Percentiles rank a stretch among this genome's conserved stretches.
Conservation (phyloP, 2,888 invertebrate genomes). For the Panopea generosa region DNA sequence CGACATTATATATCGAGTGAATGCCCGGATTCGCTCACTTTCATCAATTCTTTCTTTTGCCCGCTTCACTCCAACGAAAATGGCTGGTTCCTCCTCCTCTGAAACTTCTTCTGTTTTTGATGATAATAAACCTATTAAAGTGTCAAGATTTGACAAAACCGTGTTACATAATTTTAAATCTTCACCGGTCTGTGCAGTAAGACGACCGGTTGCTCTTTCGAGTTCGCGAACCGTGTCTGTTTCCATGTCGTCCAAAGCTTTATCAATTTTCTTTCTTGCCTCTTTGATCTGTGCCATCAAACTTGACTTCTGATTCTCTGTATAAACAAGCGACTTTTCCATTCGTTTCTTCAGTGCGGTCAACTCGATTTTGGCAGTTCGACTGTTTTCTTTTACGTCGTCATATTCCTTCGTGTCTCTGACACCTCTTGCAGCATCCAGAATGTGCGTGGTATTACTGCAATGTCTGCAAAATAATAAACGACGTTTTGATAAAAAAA, state of each 20-base stretch:
- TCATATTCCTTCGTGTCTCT: slow-evolving; percentile 30
- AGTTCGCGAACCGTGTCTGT: slow-evolving; percentile 37
- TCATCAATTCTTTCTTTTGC: slow-evolving; percentile 40
- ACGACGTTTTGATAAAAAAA: too few species aligned
- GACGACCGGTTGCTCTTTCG: slow-evolving; percentile 30
- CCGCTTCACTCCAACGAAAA: slow-evolving; percentile 42
- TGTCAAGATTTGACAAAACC: slow-evolving; percentile 26
- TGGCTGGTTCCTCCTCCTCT: slow-evolving; percentile 5
- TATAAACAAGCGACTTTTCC: slow-evolving; percentile 11
- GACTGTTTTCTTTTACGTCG: slow-evolving; percentile 25
- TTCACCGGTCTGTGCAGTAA: slow-evolving; percentile 22
- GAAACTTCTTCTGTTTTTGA: slow-evolving; percentile 9
- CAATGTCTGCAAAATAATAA: slow-evolving; percentile 38
- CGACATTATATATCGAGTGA: slow-evolving; percentile 11
- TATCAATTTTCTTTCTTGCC: slow-evolving; percentile 28
- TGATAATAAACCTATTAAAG: slow-evolving; percentile 23
- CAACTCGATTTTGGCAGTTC: slow-evolving; percentile 26
- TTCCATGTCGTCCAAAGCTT: slow-evolving; percentile 40
- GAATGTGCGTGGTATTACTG: slow-evolving; percentile 22
- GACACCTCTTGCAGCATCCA: slow-evolving; percentile 36
- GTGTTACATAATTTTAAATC: slow-evolving; percentile 37
- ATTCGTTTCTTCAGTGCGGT: slow-evolving; percentile 17
- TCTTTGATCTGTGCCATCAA: slow-evolving; percentile 28
- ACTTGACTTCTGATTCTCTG: slow-evolving; percentile 37
- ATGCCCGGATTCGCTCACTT: slow-evolving; percentile 23